phyloP scores from a whole-genome alignment of 2,888 invertebrate genomes.

The Lutraria lutraria region DNA sequence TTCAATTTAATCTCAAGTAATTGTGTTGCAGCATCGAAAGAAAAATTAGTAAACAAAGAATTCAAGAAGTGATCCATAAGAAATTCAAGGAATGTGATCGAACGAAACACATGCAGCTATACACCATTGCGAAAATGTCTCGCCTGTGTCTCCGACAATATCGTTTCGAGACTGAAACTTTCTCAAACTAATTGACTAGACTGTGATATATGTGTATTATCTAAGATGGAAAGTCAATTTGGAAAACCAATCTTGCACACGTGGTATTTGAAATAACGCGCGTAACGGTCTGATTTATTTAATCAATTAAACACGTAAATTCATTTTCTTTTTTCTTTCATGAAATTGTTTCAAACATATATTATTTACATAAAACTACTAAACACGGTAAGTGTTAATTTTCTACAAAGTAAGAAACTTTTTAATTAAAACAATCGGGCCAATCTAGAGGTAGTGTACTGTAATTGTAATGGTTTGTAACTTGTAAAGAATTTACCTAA shows the following conservation, averaged over 20 bases:
- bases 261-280: neutral
- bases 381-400: too few species aligned
- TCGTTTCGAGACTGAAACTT: neutral
- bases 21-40: neutral
- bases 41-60: neutral
- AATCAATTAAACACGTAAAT: neutral
- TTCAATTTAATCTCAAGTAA: neutral
- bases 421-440: too few species aligned
- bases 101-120: neutral
- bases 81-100: neutral
- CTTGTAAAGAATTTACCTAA: too few species aligned
- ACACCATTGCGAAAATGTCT: neutral
- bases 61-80: neutral
- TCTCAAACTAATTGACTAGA: neutral
- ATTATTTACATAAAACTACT: too few species aligned
- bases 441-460: too few species aligned
- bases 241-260: neutral
- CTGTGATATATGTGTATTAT: slow-evolving; percentile 14
- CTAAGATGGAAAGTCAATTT: neutral
- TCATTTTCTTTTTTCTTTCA: neutral
- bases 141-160: neutral
- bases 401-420: too few species aligned
- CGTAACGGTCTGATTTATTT: slow-evolving; percentile 1
- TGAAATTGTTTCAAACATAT: too few species aligned
- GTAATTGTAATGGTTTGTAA: too few species aligned